Base-by-base conservation (phyloP, 2,888 invertebrate species). In the Sthenelais limicola region DNA sequence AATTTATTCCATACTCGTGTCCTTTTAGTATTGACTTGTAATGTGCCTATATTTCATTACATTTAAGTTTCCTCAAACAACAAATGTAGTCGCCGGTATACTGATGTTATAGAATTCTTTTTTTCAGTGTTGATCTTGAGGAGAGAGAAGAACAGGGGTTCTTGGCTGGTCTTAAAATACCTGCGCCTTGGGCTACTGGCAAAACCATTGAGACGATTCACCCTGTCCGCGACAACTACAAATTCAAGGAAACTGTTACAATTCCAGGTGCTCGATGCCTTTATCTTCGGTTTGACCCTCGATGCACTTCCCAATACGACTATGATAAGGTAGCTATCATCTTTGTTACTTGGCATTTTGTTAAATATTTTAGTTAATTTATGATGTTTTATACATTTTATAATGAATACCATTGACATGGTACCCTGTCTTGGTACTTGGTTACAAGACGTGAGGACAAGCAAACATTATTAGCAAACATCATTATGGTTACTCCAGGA, bases 241-340 rank as follows among this genome's bases (percentile, higher is more conserved):
- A 87, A 79, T 84, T 84, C 71, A 87, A 87, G 73, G 88, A 88
- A 78, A 86, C 86, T 0, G 84, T 88, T 1, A 85, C 85, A 56
- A 86, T 88, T 69, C 87, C 87, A 1, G 86, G 86, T 32, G 88
- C 87, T 1, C 74, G 86, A 24, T 87, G 86, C 75, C 81, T 88
- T 54, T 87, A 84, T 71, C 80, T 88, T 15, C 81, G 87, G 43
- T 86, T 88, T 80, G 87, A 87, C 71, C 80, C 84, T 0, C 76
- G 86, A 30, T 85, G 85, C 77, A 85, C 88, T n/a, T 86, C 87
- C 15, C 87, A 88, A 78, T 87, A 88, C 79, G 88, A 88, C 76
- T 88, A 88, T 80, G 88, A 88, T 77, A 87, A 87, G 82, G 86
- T 87, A 71, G 48, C 30, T 15, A 43, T 43, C 12, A 43, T 43